These are phyloP conservation scores for Acanthoscelides obtectus DNA, from an alignment of 2,888 invertebrate genomes.

Conservation along the genomic window DNA sequence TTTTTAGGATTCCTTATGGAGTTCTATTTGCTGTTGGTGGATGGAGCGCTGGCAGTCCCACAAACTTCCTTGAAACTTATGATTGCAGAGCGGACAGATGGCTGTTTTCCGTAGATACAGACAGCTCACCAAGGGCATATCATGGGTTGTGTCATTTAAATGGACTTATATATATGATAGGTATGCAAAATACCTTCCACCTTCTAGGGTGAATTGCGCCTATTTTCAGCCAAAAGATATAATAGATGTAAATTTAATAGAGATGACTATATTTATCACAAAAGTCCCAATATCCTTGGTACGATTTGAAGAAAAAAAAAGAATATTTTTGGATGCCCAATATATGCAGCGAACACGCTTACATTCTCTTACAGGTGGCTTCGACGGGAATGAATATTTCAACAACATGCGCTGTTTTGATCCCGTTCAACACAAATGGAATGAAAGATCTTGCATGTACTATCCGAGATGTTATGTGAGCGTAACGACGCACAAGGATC, in stretches of 20 bases:
- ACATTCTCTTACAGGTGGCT: no score
- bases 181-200: slow-evolving; percentile 18
- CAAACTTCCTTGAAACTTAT: slow-evolving; percentile 74
- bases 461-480: slow-evolving; percentile 72
- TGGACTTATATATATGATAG: slow-evolving; percentile 71
- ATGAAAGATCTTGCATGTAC: slow-evolving; percentile 73
- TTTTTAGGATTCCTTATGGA: slow-evolving; percentile 66
- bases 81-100: slow-evolving; percentile 74
- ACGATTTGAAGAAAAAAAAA: no score
- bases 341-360: no score
- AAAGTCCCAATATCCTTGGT: no score
- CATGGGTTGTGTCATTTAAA: slow-evolving; percentile 72
- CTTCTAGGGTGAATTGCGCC: no score
- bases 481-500: slow-evolving; percentile 62
- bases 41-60: slow-evolving; percentile 80
- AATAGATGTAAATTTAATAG: no score
- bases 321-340: no score
- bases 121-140: slow-evolving; percentile 67
- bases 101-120: slow-evolving; percentile 66
- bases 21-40: slow-evolving; percentile 81
- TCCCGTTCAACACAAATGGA: slow-evolving; percentile 72
- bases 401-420: slow-evolving; percentile 77
- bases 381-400: slow-evolving; percentile 73
- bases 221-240: no score
- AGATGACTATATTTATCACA: no score